phyloP scores from a whole-genome alignment of 2,797 vertebrate species.

The Ciconia nigra region DNA sequence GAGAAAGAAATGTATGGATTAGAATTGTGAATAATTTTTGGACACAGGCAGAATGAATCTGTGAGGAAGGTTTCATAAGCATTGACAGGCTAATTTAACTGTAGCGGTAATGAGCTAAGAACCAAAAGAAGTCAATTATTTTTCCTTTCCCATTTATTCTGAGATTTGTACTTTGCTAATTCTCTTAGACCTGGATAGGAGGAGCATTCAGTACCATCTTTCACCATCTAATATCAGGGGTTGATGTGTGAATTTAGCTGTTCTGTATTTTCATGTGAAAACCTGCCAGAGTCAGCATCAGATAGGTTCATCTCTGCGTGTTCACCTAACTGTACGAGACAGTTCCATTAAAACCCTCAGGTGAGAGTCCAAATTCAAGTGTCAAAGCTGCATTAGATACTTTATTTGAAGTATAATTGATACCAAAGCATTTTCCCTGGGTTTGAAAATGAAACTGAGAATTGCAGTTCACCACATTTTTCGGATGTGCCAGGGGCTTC shows the following conservation, averaged over 20 bases:
- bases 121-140: neutral
- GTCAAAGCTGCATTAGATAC: neutral
- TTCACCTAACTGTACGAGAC: neutral
- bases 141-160: neutral
- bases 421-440: neutral
- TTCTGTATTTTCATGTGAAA: neutral
- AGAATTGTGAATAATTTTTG: slow-evolving; percentile 20
- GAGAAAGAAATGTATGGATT: neutral
- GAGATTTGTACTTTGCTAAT: neutral
- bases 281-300: neutral
- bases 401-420: neutral
- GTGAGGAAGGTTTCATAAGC: neutral
- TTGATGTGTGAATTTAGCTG: neutral
- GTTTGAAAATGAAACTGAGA: neutral
- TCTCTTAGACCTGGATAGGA: neutral
- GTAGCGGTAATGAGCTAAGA: neutral
- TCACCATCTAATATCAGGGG: neutral
- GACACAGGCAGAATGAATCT: neutral
- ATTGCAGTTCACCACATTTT: fast-evolving
- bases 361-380: neutral
- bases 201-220: neutral
- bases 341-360: neutral
- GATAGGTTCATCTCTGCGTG: neutral
- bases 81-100: neutral
- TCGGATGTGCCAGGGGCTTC: neutral